phyloP scores from a whole-genome alignment of 2,113 vertebrate species.

The Pachycephala philippinensis region DNA sequence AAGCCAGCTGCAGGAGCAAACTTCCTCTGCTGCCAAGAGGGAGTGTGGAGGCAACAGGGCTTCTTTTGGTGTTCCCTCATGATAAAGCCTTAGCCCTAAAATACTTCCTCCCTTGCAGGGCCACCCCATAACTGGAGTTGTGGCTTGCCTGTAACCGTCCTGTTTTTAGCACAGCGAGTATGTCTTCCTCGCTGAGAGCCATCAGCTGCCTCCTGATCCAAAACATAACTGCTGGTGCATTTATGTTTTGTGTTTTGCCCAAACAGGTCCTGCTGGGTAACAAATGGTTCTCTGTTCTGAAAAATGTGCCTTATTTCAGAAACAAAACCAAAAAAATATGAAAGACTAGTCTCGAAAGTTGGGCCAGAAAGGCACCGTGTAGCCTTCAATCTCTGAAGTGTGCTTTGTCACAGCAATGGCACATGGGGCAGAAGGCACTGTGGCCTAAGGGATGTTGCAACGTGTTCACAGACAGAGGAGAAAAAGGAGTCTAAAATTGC shows the following conservation, averaged over 20 bases:
- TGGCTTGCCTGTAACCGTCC: neutral
- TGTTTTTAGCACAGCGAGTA: neutral
- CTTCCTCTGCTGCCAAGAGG: neutral
- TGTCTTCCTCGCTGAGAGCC: neutral
- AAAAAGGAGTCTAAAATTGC: conserved; percentile 2
- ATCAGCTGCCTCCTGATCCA: neutral
- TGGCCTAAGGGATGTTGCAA: neutral
- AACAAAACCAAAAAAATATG: neutral
- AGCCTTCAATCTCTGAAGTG: neutral
- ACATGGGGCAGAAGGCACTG: neutral
- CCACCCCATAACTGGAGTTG: neutral
- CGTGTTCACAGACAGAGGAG: neutral
- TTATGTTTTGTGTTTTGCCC: neutral
- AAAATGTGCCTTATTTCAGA: neutral
- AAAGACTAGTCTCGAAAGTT: neutral
- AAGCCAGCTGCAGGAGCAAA: neutral
- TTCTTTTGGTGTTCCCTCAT: neutral
- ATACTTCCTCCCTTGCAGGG: neutral
- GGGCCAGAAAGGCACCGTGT: neutral
- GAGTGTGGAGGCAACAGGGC: neutral
- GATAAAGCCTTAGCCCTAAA: neutral
- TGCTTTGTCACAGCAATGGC: neutral
- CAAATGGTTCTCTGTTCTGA: neutral
- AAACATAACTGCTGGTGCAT: neutral
- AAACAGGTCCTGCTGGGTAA: neutral